A percentile compares a stretch with the other conserved stretches of the same genome.
phyloP scores from a whole-genome alignment of 2,888 invertebrate genomes.

The Metalampra italica region DNA sequence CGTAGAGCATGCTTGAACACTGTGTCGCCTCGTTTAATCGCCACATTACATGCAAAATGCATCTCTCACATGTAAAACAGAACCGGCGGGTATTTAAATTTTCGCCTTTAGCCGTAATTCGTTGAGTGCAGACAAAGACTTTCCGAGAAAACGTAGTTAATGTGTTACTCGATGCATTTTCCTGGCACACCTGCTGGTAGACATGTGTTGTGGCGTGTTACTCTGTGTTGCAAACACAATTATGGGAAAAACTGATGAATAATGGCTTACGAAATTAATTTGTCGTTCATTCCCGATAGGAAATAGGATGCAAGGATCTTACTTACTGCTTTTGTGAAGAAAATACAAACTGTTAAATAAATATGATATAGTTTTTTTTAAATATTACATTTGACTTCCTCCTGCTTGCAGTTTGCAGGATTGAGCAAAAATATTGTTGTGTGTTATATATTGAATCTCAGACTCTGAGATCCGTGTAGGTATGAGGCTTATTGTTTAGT shows the following conservation, averaged over 20 bases:
- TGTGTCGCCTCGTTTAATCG: conserved; percentile 64
- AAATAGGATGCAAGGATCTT: background rate
- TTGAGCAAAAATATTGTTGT: too few relatives aligned
- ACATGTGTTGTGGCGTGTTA: background rate
- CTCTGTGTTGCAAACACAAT: conserved; percentile 2
- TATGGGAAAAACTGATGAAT: conserved; percentile 15
- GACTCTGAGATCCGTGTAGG: too few relatives aligned
- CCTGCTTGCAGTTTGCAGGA: too few relatives aligned
- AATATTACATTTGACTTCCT: too few relatives aligned
- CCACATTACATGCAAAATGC: conserved; percentile 71
- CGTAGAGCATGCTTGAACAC: conserved; percentile 15
- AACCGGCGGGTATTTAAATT: conserved; percentile 72
- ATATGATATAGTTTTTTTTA: too few relatives aligned
- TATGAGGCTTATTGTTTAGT: too few relatives aligned
- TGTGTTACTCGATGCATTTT: conserved; percentile 59
- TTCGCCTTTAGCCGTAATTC: conserved; percentile 71
- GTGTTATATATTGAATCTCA: too few relatives aligned
- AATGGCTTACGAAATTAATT: conserved; percentile 11
- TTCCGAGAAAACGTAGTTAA: conserved; percentile 63
- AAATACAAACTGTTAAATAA: too few relatives aligned
- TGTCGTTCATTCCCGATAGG: background rate
- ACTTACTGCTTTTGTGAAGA: too few relatives aligned
- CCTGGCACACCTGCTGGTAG: conserved; percentile 42
- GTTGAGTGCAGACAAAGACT: conserved; percentile 69
- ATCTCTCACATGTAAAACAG: conserved; percentile 77